Evolutionary conservation across 2,113 vertebrate species (phyloP), one percentile per base, ranked within the genome.

Genomic region (Callionymus lyra): DNA sequence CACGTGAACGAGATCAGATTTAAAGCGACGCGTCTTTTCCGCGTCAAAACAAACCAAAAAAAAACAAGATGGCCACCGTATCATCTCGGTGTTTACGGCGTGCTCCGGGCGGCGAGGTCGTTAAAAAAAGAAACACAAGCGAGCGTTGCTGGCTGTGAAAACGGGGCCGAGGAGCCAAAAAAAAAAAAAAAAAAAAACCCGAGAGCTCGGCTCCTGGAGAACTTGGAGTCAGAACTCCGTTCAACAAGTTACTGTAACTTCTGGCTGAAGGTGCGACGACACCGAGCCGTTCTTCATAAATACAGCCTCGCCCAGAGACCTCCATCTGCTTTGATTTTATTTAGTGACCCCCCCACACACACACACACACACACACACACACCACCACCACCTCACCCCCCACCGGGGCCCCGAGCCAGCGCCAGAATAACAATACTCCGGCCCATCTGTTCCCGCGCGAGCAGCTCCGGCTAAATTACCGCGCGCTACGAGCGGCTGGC

Each of bases 241-340:
- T 77, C 21, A 27, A 27, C 21, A 27, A 27, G 21, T 27, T 27
- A 27, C 21, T 27, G 21, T 27, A 27, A 27, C 21, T 27, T 27
- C 21, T 27, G 21, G 21, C 4, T 27, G 21, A 27, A 27, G 21
- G 21, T 27, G 21, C 63, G 80, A 70, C 74, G 75, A 80, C 72
- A 78, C 69, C 77, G 66, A 73, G 71, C 71, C 82, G 85, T 86
- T 90, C 85, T 88, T 87, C 81, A 85, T 84, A 83, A 90, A 88
- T 83, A 88, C 81, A 79, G 82, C 85, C 83, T 84, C 84, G 88
- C 85, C 86, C 80, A 86, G 88, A 88, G 89, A 89, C 86, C 86
- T 90, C 91, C 90, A 93, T 93, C 89, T 94, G 90, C 88, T 88
- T 91, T 89, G 87, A 88, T 91, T 91, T 91, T 91, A 90, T 90